Base-by-base conservation (phyloP, 2,113 vertebrate genomes). In the Ibidorhyncha struthersii region DNA sequence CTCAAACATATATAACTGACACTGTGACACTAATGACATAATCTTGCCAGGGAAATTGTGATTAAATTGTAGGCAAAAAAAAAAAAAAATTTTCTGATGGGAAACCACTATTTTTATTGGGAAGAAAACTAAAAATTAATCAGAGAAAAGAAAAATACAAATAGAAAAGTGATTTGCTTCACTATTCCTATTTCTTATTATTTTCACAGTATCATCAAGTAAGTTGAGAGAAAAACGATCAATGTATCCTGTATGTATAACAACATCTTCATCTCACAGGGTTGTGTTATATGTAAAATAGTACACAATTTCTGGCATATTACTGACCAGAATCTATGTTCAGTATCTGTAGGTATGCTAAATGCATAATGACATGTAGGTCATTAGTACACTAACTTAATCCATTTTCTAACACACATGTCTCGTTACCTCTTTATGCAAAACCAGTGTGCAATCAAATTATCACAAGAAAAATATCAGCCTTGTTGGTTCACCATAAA, bases 291-390 rank as follows among this genome's bases (percentile, higher is more conserved):
- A 50, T 11, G 20, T 76, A 34, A 45, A 90, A 12, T 4, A 55
- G 8, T 4, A 47, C 10, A 50, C 1, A 23, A 9, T 62, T 82
- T 71, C 6, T 62, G 32, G 8, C 1, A 1, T n/a, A 9, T 40
- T 53, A 20, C 41, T 65, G 56, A 86, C 14, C 26, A 81, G n/a
- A 67, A 70, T 25, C 34, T 12, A n/a, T 9, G 3, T 19, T 55
- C 26, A 25, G 6, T 20, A 29, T 53, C 23, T 61, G 34, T 38
- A 71, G 34, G 41, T n/a, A 47, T 0, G 10, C 5, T 56, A 47
- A 89, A 82, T 17, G n/a, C 14, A 77, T 20, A 62, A 29, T 14
- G n/a, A 30, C 5, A 65, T 2, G 0, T 14, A 83, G 8, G 19
- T 78, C 18, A 70, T 58, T 73, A 62, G 49, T 38, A 40, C 12